These are phyloP conservation scores for Calidris pygmaea DNA, from an alignment of 2,113 vertebrate species.

Conservation along the genomic window DNA sequence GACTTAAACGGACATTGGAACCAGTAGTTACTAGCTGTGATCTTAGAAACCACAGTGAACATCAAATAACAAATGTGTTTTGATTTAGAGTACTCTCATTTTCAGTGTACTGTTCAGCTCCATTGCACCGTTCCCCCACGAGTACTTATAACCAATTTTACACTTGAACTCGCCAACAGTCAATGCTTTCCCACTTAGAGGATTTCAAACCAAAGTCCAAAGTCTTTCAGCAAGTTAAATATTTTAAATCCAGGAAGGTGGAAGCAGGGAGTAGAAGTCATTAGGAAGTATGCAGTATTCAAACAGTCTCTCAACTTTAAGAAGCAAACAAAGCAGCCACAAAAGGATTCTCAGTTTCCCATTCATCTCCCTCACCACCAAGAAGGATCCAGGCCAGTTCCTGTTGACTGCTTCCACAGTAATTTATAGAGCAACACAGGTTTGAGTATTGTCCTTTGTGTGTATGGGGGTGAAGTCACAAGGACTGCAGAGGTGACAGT, in stretches of 20 bases:
- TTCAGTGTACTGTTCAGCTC: background rate
- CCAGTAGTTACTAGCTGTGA: background rate
- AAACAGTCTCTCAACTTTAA: background rate
- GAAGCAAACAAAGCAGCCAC: background rate
- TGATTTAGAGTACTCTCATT: background rate
- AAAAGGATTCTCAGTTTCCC: conserved; percentile 7
- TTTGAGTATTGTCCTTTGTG: background rate
- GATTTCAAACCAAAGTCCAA: background rate
- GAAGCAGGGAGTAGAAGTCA: background rate
- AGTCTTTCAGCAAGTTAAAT: background rate
- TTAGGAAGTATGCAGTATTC: background rate
- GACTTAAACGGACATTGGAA: background rate
- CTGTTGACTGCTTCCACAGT: background rate
- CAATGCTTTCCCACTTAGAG: background rate
- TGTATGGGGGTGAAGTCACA: background rate
- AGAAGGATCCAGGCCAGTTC: background rate
- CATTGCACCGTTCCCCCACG: background rate
- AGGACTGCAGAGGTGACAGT: background rate
- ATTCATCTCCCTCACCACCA: background rate
- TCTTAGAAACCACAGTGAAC: background rate
- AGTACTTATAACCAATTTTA: conserved; percentile 16
- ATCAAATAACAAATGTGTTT: background rate
- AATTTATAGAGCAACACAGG: background rate
- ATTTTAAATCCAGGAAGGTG: background rate
- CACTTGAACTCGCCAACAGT: conserved; percentile 2